Evolutionary conservation across 1,140 invertebrate species (phyloP), one percentile per base, ranked within the genome.

Genomic region (Aphis gossypii): DNA sequence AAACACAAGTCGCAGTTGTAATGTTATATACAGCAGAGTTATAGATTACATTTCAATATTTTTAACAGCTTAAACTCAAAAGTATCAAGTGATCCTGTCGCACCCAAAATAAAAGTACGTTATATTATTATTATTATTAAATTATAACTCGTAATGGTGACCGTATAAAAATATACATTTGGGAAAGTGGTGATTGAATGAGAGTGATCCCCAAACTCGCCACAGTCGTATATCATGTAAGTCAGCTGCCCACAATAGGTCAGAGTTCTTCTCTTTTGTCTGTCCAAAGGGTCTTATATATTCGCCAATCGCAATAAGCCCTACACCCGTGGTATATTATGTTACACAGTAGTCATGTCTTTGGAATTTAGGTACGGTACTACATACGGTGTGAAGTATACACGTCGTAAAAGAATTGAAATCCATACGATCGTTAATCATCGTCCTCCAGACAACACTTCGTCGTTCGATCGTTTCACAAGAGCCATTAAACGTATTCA

Each of bases 161-260:
- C 89, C 89, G 54, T 76, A n/a, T 76, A n/a, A 38, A 46, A 90
- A 90, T 46, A 68, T 68, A 68, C 60, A 68, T 90, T 90, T 90
- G 30, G 89, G 23, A 68, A 90, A 60, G 38, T n/a, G 14, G 89
- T 68, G 54, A 90, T 90, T 68, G 89, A 41, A 90, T 25, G 44
- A 90, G 89, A 90, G 89, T 68, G 54, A 90, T 90, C 88, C 54
- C 89, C 30, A 56, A 51, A 89, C 87, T 54, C 87, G 87, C 87
- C 89, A 60, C 35, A 9, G n/a, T n/a, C 46, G 46, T 35, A 51
- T 54, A 88, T 30, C 44, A 44, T 56, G 20, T 41, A 68, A 90
- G 89, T 90, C 89, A 90, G 89, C 89, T 90, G 89, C 89, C 89
- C 89, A 68, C 89, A 60, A 44, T 90, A 90, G 89, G 89, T 90